Conservation (phyloP, 2,888 invertebrate genomes). For the Patella ulyssiponensis region DNA sequence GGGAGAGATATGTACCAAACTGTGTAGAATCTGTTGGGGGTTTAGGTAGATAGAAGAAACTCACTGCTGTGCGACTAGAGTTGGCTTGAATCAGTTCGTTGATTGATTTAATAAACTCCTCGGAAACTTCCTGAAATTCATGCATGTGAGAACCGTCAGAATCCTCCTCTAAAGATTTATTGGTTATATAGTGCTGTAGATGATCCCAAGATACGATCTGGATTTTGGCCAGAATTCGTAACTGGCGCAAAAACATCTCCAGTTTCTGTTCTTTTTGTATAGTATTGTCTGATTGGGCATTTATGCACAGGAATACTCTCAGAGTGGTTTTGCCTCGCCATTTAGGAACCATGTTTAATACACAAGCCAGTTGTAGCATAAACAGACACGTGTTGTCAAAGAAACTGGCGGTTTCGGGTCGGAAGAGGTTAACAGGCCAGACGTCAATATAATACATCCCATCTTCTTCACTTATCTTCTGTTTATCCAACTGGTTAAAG, state of each 20-base stretch:
- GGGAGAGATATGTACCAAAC: constrained; percentile 76
- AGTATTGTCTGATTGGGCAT: constrained; percentile 57
- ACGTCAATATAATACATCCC: constrained; percentile 88
- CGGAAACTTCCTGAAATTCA: constrained; percentile 50
- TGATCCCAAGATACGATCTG: constrained; percentile 75
- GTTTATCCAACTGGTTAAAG: constrained; percentile 88
- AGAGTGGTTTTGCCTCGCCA: constrained; percentile 83
- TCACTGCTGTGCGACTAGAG: constrained; percentile 87
- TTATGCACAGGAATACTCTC: constrained; percentile 85
- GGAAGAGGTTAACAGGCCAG: constrained; percentile 95
- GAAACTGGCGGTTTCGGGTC: constrained; percentile 82
- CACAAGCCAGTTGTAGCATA: constrained; percentile 96
- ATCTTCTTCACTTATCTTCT: constrained; percentile 80
- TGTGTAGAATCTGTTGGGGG: constrained; percentile 77
- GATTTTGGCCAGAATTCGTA: constrained; percentile 87
- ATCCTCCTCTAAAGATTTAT: constrained; percentile 23
- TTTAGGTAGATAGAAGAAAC: constrained; percentile 91
- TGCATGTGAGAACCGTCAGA: constrained; percentile 48
- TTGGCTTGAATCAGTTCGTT: constrained; percentile 83
- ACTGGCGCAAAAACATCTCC: constrained; percentile 81
- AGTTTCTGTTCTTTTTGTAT: constrained; percentile 70
- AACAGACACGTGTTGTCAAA: constrained; percentile 95
- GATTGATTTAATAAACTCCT: constrained; percentile 64
- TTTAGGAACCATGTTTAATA: constrained; percentile 84
- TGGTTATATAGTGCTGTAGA: constrained; percentile 56